These are phyloP conservation scores for Anhinga anhinga DNA, from an alignment of 2,113 vertebrate genomes.

Conservation along the genomic window DNA sequence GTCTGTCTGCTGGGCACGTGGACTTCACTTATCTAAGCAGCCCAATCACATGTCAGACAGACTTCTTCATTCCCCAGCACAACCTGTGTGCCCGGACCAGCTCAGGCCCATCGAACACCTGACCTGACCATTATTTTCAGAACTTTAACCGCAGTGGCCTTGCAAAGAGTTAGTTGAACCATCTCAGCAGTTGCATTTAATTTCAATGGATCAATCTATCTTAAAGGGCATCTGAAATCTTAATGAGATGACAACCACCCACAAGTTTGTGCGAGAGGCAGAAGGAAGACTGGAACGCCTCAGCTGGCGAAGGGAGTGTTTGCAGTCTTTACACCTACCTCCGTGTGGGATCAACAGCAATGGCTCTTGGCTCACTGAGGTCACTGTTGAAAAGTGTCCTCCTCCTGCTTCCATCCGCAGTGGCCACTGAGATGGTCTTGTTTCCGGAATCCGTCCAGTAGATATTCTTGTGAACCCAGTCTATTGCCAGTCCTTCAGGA, in stretches of 20 bases:
- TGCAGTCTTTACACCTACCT: constrained; percentile 78
- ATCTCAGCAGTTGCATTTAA: neutral
- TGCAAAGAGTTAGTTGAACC: neutral
- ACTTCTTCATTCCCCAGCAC: neutral
- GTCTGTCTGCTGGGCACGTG: neutral
- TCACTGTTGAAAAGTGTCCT: constrained; percentile 87
- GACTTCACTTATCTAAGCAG: neutral
- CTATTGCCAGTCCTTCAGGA: constrained; percentile 92
- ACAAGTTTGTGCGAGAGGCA: neutral
- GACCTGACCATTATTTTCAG: neutral
- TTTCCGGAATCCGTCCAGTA: constrained; percentile 98
- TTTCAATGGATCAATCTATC: neutral
- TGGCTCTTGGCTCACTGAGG: constrained; percentile 91
- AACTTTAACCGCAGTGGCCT: neutral
- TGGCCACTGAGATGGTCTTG: constrained; percentile 95
- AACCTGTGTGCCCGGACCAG: neutral
- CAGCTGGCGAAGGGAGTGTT: neutral
- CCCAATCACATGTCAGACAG: neutral
- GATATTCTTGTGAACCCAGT: constrained; percentile 98
- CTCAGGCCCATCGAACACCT: neutral
- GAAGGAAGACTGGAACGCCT: accelerated
- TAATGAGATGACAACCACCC: neutral
- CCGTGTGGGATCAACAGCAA: constrained; percentile 90
- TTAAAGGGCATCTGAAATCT: neutral
- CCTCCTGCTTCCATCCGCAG: constrained; percentile 85